Evolutionary conservation across 2,797 vertebrate species (phyloP), one percentile per base, ranked within the genome.

Genomic region (Iguana delicatissima): DNA sequence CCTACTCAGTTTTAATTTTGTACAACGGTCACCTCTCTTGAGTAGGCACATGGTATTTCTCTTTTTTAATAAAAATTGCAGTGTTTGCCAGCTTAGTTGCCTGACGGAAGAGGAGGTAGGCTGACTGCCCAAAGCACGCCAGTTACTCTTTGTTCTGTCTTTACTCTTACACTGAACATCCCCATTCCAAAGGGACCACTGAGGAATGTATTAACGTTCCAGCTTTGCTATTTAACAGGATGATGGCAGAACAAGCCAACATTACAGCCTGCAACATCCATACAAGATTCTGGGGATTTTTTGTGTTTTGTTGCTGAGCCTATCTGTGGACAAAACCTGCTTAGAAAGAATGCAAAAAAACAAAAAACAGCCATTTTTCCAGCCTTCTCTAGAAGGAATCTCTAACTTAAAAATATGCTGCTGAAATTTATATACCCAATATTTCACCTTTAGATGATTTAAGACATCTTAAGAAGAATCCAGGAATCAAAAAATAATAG

Each of bases 381-480:
- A 83, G 83, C 90, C 89, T 89, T 94, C 86, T 91, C 84, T 93
- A 88, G 79, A 89, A 92, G 89, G 91, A 92, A 86, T 92, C 89
- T 89, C 90, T 76, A 81, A 87, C 87, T 80, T 87, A 74, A 46
- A 84, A 89, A 93, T 87, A 92, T 87, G 89, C 72, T 80, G 73
- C 64, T 88, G 72, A 93, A 89, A 2, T 92, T 92, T 52, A 73
- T 90, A 91, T 94, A 90, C 94, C 94, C 94, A 96, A 94, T 94
- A 94, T 95, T 93, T 94, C 94, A 96, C 94, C 92, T 95, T 89
- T 94, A 93, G 95, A 96, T 83, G 91, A 83, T 93, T 69, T 91
- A 67, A 93, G 94, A 96, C 95, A 95, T 95, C 92, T 95, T 95
- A 91, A 96, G 94, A 96, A 96, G 95, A 93, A 94, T 79, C 52